Evolutionary conservation across 1,140 invertebrate species (phyloP), one percentile per base, ranked within the genome.

Genomic region (Drosophila insularis): DNA sequence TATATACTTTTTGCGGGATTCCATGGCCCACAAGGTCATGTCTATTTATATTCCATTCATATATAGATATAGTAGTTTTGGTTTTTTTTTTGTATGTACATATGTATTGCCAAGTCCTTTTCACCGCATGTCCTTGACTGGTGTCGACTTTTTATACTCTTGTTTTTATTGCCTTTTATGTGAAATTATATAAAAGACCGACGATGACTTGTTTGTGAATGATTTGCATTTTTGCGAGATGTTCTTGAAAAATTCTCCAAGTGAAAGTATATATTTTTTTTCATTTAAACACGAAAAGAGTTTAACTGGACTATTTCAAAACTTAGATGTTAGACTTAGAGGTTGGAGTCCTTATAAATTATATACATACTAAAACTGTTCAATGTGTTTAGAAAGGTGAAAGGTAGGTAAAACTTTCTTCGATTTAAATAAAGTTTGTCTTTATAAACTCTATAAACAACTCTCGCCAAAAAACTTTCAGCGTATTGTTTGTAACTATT

Each of bases 41-140:
- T 1, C 35, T 37, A 37, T 37, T 37, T 11, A 37, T 37, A 37
- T 37, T 17, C 43, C 43, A 50, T 50, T 21, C 19, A 50, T 8
- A 21, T 11, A 43, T 46, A 1, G 5, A 17, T 50, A 37, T 35
- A 35, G 32, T 35, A 35, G 32, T 35, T 35, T 35, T 35, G 32
- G 10, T 35, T 35, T 35, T 10, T 10, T 35, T 10, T 10, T 10
- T 35, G 17, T 50, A 50, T 50, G 10, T 50, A 50, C 10, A 8
- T 50, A 50, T 50, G 10, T 50, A 50, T 50, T 50, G 8, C 43
- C 19, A 19, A 50, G 43, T 50, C 17, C 43, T 50, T 50, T 50
- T 50, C 43, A 50, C 17, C 43, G 17, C 43, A 50, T 50, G 43
- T 50, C 43, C 43, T 50, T 50, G 43, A 50, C 43, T 50, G 43